Evolutionary conservation across 1,140 invertebrate species (phyloP).

Genomic region (Caenorhabditis latens): DNA sequence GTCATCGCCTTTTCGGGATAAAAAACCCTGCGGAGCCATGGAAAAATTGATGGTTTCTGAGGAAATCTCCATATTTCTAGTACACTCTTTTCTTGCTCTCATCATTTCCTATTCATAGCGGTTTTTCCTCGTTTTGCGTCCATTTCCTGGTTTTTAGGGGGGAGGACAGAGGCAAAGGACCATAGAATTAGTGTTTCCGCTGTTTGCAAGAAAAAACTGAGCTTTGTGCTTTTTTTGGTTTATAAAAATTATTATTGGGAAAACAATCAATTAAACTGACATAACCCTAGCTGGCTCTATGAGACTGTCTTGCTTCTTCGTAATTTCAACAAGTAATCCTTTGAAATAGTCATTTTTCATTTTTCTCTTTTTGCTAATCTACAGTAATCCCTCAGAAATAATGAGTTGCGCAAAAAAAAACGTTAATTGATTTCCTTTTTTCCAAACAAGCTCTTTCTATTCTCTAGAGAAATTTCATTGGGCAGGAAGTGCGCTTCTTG

Average conservation of each 20-base stretch:
- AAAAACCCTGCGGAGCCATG: no score
- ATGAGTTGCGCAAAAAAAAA: background rate
- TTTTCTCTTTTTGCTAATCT: background rate
- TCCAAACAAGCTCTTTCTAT: background rate
- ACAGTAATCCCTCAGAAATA: conserved; percentile 16
- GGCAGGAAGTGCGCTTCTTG: conserved; percentile 24
- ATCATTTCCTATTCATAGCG: conserved; percentile 49
- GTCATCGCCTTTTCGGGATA: background rate
- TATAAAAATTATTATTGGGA: no score
- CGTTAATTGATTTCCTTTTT: background rate
- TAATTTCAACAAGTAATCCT: background rate
- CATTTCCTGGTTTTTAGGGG: conserved; percentile 7
- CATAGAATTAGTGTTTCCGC: conserved; percentile 18
- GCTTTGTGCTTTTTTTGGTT: no score
- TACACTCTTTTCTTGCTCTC: conserved; percentile 27
- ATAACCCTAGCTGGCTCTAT: no score
- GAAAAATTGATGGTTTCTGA: conserved; percentile 12
- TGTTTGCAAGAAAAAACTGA: conserved; percentile 3
- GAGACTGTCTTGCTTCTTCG: no score
- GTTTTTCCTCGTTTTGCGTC: conserved; percentile 1
- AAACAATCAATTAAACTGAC: no score
- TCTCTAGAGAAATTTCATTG: background rate
- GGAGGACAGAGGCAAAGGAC: conserved; percentile 1
- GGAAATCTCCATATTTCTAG: conserved; percentile 1
- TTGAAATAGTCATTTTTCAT: background rate